Evolutionary conservation across 64 coral and sea anemone genomes (phyloP).

Genomic region (Montipora cactus): DNA sequence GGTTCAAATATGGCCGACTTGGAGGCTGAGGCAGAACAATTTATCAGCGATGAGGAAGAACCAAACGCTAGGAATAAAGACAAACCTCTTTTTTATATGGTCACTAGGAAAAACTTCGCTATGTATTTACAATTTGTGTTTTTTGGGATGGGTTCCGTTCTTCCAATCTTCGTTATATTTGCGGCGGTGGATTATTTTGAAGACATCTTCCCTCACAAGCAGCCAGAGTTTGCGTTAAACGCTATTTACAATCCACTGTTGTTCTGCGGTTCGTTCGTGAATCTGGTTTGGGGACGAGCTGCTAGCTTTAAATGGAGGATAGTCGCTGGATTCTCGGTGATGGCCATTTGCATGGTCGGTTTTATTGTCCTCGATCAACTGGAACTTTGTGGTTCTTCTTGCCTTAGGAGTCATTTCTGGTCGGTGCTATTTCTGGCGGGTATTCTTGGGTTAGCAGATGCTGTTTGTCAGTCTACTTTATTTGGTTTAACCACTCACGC

Average conservation of each 20-base stretch:
- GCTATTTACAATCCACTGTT: slow-evolving; percentile 91
- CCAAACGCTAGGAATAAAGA: slow-evolving; percentile 51
- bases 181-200: slow-evolving; percentile 94
- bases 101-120: slow-evolving; percentile 64
- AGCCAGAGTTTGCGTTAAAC: slow-evolving; percentile 91
- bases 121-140: slow-evolving; percentile 97
- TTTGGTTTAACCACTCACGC: slow-evolving; percentile 94
- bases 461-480: slow-evolving; percentile 90
- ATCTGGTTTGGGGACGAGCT: slow-evolving; percentile 89
- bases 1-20: slow-evolving; percentile 82
- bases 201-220: slow-evolving; percentile 85
- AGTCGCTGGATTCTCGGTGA: slow-evolving; percentile 73
- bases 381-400: slow-evolving; percentile 87
- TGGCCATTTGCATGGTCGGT: slow-evolving; percentile 80
- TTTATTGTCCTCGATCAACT: slow-evolving; percentile 87
- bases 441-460: slow-evolving; percentile 83
- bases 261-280: slow-evolving; percentile 91
- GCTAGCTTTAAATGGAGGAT: slow-evolving; percentile 90
- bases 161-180: slow-evolving; percentile 90
- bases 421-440: slow-evolving; percentile 82
- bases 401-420: slow-evolving; percentile 90
- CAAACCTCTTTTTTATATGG: slow-evolving; percentile 68
- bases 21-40: slow-evolving; percentile 82
- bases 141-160: slow-evolving; percentile 89
- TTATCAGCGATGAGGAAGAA: slow-evolving; percentile 70